Conservation (phyloP, 2,888 invertebrate species). For the Actias luna region DNA sequence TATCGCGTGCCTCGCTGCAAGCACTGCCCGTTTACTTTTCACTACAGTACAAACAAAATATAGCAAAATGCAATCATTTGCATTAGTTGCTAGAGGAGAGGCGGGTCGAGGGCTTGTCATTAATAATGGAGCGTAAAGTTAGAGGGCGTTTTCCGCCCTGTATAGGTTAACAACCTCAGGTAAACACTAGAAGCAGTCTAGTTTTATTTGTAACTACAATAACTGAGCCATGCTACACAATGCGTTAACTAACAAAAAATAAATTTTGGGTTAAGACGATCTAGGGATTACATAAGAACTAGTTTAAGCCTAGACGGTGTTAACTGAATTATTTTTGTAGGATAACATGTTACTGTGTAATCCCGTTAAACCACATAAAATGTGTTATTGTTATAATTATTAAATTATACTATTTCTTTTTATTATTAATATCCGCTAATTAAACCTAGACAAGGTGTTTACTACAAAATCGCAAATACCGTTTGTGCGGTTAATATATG, state of each 20-base stretch:
- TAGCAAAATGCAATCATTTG: conserved; percentile 73
- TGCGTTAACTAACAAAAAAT: no score
- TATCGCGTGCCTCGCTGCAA: conserved; percentile 35
- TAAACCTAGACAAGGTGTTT: background rate
- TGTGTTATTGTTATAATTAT: background rate
- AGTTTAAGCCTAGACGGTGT: no score
- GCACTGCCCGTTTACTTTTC: conserved; percentile 44
- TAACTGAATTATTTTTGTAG: no score
- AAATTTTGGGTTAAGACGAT: no score
- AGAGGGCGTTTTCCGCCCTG: conserved; percentile 69
- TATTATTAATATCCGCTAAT: background rate
- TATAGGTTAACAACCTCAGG: conserved; percentile 75
- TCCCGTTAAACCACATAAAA: no score
- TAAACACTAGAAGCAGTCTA: conserved; percentile 56
- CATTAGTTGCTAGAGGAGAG: conserved; percentile 65
- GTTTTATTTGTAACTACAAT: conserved; percentile 60
- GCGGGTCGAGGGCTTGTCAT: conserved; percentile 72
- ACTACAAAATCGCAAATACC: background rate
- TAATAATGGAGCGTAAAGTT: conserved; percentile 77
- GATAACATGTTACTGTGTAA: no score
- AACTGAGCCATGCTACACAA: conserved; percentile 23
- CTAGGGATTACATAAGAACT: no score
- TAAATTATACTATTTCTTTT: background rate
- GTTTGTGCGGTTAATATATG: background rate
- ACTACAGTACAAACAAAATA: conserved; percentile 64